Evolutionary conservation across 1,140 invertebrate genomes (phyloP).

Genomic region (Drosophila dunni): DNA sequence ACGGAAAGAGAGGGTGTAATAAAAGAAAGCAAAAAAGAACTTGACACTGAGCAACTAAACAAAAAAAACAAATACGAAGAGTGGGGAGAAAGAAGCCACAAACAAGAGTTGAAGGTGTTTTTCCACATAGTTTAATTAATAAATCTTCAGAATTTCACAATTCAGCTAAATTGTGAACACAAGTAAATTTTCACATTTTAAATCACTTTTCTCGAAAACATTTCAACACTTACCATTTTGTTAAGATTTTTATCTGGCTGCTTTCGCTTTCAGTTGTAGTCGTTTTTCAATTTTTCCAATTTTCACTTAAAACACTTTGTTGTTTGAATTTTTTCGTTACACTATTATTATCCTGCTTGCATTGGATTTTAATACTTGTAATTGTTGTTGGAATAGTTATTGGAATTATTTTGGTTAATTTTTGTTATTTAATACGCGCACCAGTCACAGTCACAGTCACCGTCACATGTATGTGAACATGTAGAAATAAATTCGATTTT

Average conservation of each 20-base stretch:
- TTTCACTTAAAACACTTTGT: slow-evolving; percentile 54
- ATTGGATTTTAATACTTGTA: slow-evolving; percentile 40
- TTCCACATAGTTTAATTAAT: neutral
- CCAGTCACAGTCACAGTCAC: slow-evolving; percentile 12
- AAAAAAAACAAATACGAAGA: neutral
- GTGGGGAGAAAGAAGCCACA: neutral
- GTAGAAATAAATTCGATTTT: slow-evolving; percentile 27
- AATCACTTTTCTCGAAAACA: neutral
- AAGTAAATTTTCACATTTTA: neutral
- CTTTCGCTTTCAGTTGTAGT: slow-evolving; percentile 15
- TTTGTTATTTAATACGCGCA: slow-evolving; percentile 34
- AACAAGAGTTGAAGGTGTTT: slow-evolving; percentile 22
- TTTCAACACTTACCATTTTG: slow-evolving; percentile 62
- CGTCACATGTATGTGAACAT: neutral
- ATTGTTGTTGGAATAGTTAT: slow-evolving; percentile 24
- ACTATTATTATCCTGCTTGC: slow-evolving; percentile 44
- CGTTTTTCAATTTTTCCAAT: slow-evolving; percentile 15
- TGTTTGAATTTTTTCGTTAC: slow-evolving; percentile 15
- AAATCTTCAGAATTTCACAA: slow-evolving; percentile 23
- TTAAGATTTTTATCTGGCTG: slow-evolving; percentile 1
- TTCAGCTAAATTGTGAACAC: neutral
- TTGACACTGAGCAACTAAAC: slow-evolving; percentile 37
- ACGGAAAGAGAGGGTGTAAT: slow-evolving; percentile 11
- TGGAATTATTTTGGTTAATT: slow-evolving; percentile 3
- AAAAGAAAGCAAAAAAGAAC: slow-evolving; percentile 18